Conservation (phyloP, 2,113 vertebrate genomes). For the Sakesphorus luctuosus region DNA sequence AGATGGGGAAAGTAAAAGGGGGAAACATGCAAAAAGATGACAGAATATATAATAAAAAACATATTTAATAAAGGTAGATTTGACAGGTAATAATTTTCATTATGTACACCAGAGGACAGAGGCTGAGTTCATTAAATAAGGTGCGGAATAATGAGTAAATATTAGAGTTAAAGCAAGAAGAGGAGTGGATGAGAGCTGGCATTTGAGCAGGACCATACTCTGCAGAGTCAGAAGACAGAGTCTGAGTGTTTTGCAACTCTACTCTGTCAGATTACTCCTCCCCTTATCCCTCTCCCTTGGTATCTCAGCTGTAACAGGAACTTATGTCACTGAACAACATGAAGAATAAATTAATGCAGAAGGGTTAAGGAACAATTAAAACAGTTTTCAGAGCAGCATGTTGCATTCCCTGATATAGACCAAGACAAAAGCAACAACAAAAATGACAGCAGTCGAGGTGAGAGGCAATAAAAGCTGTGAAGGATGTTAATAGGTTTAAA, state of each 20-base stretch:
- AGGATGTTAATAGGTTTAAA: not conserved
- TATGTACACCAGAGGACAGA: not conserved
- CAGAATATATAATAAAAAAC: not conserved
- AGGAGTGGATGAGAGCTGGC: not conserved
- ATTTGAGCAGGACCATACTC: not conserved
- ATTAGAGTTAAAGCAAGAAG: not conserved
- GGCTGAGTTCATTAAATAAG: not conserved
- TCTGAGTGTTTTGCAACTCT: not conserved
- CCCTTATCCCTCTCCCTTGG: not conserved
- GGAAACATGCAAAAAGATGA: not conserved
- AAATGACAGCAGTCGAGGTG: not conserved
- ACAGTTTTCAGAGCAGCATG: not conserved
- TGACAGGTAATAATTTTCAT: not conserved
- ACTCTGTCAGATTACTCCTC: not conserved
- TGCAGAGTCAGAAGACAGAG: not conserved
- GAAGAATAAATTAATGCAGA: not conserved
- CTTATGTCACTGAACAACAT: not conserved
- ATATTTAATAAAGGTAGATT: not conserved
- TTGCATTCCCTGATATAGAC: not conserved
- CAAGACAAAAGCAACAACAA: not conserved
- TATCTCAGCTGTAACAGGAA: not conserved
- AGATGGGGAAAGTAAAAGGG: not conserved
- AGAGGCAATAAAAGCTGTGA: not conserved
- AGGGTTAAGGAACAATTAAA: not conserved
- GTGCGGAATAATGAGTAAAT: not conserved